A percentile compares a stretch with the other conserved stretches of the same genome.
These are phyloP conservation scores for Trilocha varians DNA, from an alignment of 2,888 invertebrate genomes.

Conservation along the genomic window DNA sequence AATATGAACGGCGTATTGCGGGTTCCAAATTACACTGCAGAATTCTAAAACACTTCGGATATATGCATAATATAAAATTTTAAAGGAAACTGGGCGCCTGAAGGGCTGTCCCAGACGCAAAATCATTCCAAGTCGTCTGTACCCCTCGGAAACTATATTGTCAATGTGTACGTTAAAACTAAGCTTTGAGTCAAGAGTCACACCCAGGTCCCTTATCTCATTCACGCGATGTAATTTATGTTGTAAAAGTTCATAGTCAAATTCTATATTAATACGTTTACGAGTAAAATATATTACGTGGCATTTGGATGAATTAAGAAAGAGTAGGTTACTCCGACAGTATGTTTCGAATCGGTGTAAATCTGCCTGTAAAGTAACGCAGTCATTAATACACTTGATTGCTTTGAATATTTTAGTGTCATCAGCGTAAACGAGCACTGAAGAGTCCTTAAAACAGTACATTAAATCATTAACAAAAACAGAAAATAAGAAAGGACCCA, in stretches of 20 bases:
- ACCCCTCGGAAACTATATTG: no score
- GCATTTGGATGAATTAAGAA: conserved; percentile 1
- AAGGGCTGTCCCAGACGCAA: no score
- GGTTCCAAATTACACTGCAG: no score
- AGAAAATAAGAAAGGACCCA: no score
- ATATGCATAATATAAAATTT: no score
- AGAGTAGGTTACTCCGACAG: conserved; percentile 3
- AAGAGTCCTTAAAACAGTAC: no score
- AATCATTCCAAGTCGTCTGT: no score
- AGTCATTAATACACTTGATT: conserved; percentile 2
- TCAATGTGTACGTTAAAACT: conserved; percentile 6
- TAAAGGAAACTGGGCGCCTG: no score
- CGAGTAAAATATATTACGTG: conserved; percentile 1
- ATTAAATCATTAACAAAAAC: no score
- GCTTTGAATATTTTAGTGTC: conserved; percentile 9
- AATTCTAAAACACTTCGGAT: no score
- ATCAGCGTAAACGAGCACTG: no score
- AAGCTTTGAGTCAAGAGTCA: conserved; percentile 5
- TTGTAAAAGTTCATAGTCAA: not conserved
- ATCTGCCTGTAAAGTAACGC: conserved; percentile 6
- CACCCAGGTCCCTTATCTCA: conserved; percentile 5
- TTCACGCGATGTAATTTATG: not conserved
- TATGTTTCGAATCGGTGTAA: conserved; percentile 4
- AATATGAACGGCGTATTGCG: no score
- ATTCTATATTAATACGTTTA: not conserved